Percentiles rank a stretch among this genome's conserved stretches.
Evolutionary conservation across 2,888 invertebrate species (phyloP).

Genomic region (Flexamia atlantica): DNA sequence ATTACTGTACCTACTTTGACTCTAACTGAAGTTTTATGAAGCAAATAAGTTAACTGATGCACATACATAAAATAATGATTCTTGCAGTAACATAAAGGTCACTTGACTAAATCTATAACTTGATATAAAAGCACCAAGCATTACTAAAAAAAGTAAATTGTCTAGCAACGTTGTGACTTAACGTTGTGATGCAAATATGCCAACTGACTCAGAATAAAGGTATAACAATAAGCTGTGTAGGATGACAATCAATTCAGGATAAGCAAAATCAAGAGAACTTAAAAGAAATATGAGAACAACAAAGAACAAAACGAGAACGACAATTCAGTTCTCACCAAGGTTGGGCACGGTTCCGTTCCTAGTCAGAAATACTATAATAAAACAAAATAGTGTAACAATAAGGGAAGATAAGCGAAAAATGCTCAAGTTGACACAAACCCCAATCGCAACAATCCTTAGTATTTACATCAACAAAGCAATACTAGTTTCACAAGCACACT

Average conservation of each 20-base stretch:
- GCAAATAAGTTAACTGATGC: no score
- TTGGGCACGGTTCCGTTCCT: constrained; percentile 82
- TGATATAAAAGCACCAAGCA: neutral
- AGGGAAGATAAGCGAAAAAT: constrained; percentile 66
- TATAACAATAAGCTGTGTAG: constrained; percentile 1
- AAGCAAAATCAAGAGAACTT: neutral
- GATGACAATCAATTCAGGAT: neutral
- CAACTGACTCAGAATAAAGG: neutral
- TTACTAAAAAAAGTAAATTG: neutral
- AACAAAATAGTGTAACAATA: constrained; percentile 72
- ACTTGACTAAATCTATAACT: neutral
- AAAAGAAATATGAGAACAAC: constrained; percentile 61
- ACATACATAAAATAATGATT: no score
- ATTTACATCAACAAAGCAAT: constrained; percentile 50
- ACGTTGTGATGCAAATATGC: constrained; percentile 65
- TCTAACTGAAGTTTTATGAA: no score
- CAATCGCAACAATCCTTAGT: constrained; percentile 50
- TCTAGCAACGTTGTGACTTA: constrained; percentile 33
- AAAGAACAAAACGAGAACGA: constrained; percentile 58
- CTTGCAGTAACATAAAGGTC: neutral
- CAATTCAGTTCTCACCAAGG: constrained; percentile 78
- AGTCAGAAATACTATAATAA: constrained; percentile 79
- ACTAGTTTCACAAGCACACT: constrained; percentile 40
- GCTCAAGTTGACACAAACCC: constrained; percentile 33
- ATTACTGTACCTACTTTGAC: no score